Evolutionary conservation across 2,888 invertebrate species (phyloP), one percentile per base, ranked within the genome.

Genomic region (Lepidochrysops patricia): DNA sequence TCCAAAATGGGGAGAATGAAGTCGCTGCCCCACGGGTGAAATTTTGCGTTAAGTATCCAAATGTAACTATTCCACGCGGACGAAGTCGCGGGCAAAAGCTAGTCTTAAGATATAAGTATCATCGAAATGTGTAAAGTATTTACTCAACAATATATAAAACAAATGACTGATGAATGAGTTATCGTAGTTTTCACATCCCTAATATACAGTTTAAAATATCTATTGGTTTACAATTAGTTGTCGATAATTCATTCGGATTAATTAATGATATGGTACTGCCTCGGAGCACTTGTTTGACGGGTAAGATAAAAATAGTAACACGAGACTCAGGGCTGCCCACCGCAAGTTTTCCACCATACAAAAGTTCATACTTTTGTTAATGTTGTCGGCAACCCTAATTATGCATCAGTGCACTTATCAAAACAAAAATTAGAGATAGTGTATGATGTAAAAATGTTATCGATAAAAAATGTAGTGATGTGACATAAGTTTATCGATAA

Each of bases 141-240:
- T n/a, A n/a, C n/a, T n/a, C n/a, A n/a, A n/a, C n/a, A n/a, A n/a
- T n/a, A n/a, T n/a, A n/a, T n/a, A n/a, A n/a, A n/a, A n/a, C n/a
- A n/a, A n/a, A n/a, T n/a, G n/a, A n/a, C n/a, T n/a, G n/a, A n/a
- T n/a, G n/a, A n/a, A n/a, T n/a, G 35, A 50, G 9, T 54, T 32
- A 54, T 52, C 54, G 54, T 32, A 4, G 27, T 13, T 27, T 54
- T 52, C 52, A 29, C 54, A 54, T 54, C 54, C 54, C 54, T 54
- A 54, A 32, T 29, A 15, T 29, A 9, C 54, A 12, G 32, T 29
- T 29, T 32, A 32, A 54, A 54, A 54, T 32, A 54, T 54, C 23
- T 54, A 54, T 32, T 54, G 19, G 32, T 9, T 29, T 15, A 54
- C 54, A 32, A 54, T 32, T 54, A 32, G 54, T 49, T 12, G 19